Evolutionary conservation across 2,797 vertebrate genomes (phyloP), one percentile per base, ranked within the genome.

Genomic region (Euphonia xanthogaster): DNA sequence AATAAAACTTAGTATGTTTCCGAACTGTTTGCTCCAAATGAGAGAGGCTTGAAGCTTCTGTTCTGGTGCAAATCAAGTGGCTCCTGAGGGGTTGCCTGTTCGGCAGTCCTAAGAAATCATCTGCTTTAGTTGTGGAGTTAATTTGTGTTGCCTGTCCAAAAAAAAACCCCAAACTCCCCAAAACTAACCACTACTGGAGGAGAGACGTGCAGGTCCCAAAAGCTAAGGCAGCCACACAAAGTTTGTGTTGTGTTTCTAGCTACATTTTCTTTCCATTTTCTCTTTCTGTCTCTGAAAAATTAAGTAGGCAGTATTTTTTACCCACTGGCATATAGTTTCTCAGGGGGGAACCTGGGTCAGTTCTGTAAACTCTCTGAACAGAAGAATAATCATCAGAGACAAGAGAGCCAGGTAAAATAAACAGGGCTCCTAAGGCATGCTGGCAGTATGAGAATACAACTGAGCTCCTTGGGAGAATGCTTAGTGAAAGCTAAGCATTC

Each of bases 361-460:
- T 81, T 91, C 58, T 90, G 54, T 80, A 75, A 87, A 72, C 47
- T 91, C 37, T 79, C 42, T 6, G 8, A 77, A 68, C 14, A 86
- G 84, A 68, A 85, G 75, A 96, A 63, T 73, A 74, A 77, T 90
- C 9, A 14, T 93, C 20, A 21, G 63, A 65, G 75, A 91, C 53
- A 67, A 80, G 86, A 73, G 40, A 85, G 90, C 33, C 78, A 72
- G 68, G 68, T 93, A 87, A 94, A 97, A 93, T 89, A 89, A 93
- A 79, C 45, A 54, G 58, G 35, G 27, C 61, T 95, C 65, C 66
- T 83, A 63, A 62, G 78, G 57, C 84, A 28, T 2, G 9, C 35
- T 8, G 31, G 76, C 84, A 82, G 74, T 82, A 71, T 83, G 75
- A 71, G 90, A 93, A 75, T 71, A 48, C 1, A 11, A 35, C 63